These are phyloP conservation scores for Smutsia gigantea DNA, from an alignment of 2,797 vertebrate genomes.

Conservation along the genomic window DNA sequence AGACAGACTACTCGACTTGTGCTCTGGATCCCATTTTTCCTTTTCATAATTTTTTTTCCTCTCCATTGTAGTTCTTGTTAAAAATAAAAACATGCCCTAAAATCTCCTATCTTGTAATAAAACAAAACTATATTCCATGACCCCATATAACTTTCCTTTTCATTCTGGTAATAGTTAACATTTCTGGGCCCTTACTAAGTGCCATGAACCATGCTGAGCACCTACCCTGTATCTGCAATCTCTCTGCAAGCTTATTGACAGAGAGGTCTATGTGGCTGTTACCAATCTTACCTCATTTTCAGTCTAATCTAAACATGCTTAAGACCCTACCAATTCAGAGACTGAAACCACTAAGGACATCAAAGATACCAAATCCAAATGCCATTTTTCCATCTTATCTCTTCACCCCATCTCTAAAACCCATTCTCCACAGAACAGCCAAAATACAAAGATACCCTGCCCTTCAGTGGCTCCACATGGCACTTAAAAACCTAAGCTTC, in stretches of 20 bases:
- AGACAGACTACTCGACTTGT: not conserved
- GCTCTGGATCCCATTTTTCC: not conserved
- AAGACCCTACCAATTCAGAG: not conserved
- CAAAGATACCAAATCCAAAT: not conserved
- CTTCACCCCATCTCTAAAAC: not conserved
- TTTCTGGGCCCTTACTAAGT: too few relatives aligned
- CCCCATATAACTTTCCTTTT: not conserved
- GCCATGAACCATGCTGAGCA: too few relatives aligned
- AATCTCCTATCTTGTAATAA: not conserved
- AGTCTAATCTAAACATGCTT: not conserved
- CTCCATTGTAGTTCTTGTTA: not conserved
- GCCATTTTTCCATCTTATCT: not conserved
- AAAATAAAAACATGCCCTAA: not conserved
- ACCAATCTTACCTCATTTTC: not conserved
- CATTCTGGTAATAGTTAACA: too few relatives aligned
- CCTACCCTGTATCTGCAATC: too few relatives aligned
- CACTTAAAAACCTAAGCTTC: constrained; percentile 40
- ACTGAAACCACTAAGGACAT: not conserved
- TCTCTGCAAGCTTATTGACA: not conserved
- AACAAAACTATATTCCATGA: not conserved
- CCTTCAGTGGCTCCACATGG: not conserved
- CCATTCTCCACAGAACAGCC: not conserved
- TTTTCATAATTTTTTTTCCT: not conserved
- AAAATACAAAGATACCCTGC: not conserved
- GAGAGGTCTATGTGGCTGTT: not conserved